Evolutionary conservation across 2,113 vertebrate genomes (phyloP).

Genomic region (Scomber scombrus): DNA sequence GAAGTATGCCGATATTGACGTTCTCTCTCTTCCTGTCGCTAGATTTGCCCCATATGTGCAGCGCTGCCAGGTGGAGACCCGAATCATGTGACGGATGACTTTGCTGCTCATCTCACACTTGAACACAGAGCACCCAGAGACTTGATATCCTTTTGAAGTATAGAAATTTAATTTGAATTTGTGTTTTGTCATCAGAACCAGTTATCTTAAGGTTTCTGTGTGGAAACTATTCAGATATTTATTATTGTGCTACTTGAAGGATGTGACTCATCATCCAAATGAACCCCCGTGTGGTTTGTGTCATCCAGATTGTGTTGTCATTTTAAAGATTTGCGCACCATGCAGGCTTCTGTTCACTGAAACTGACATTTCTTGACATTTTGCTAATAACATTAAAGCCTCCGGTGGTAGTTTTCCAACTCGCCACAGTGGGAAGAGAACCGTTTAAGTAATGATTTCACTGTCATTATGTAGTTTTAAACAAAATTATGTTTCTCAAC

Average conservation of each 20-base stretch:
- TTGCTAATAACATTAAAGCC: conserved; percentile 18
- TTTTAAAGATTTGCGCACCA: conserved; percentile 2
- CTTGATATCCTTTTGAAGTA: conserved; percentile 95
- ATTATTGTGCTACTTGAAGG: neutral
- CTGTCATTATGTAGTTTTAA: neutral
- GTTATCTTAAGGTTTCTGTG: neutral
- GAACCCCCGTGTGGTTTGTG: neutral
- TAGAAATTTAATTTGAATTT: neutral
- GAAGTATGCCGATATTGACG: conserved; percentile 22
- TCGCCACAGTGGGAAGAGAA: neutral
- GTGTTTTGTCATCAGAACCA: neutral
- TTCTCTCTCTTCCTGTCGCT: conserved; percentile 68
- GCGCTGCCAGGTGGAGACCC: conserved; percentile 99
- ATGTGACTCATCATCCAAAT: too few species aligned
- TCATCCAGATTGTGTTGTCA: conserved; percentile 4
- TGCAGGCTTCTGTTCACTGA: conserved; percentile 1
- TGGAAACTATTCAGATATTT: neutral
- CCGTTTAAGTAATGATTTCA: neutral
- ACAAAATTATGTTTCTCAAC: neutral
- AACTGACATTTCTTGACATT: conserved; percentile 43
- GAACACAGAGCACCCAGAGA: conserved; percentile 99
- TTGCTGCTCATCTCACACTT: conserved; percentile 99
- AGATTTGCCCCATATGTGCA: conserved; percentile 99
- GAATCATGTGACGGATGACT: conserved; percentile 99
- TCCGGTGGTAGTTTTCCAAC: neutral